These are phyloP conservation scores for Rotaria macrura DNA, from an alignment of 2,888 invertebrate species.

Conservation along the genomic window DNA sequence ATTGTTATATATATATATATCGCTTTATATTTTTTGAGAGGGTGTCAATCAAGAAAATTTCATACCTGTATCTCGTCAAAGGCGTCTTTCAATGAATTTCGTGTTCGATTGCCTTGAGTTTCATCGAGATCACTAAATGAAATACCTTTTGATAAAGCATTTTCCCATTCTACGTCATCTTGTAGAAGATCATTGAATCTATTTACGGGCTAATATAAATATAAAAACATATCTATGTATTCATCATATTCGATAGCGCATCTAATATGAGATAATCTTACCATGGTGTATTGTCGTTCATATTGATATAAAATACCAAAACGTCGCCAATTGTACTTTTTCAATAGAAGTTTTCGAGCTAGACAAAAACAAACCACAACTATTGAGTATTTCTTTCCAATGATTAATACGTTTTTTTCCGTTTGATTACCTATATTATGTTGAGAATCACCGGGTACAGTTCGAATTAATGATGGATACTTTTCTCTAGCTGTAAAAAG, in stretches of 20 bases:
- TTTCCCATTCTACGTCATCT: background rate
- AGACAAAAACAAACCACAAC: background rate
- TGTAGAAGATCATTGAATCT: conserved; percentile 5
- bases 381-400: background rate
- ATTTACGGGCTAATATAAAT: background rate
- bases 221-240: background rate
- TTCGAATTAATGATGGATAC: conserved; percentile 89
- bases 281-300: conserved; percentile 13
- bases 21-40: too few relatives aligned
- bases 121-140: conserved; percentile 1
- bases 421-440: background rate
- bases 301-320: conserved; percentile 79
- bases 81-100: background rate
- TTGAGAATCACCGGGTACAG: conserved; percentile 88
- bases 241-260: too few relatives aligned
- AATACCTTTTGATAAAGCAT: conserved; percentile 7
- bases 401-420: background rate
- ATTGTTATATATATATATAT: too few relatives aligned
- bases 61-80: conserved; percentile 1
- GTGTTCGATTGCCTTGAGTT: background rate
- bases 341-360: conserved; percentile 66
- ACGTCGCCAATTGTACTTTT: conserved; percentile 87
- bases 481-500: conserved; percentile 62
- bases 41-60: too few relatives aligned
- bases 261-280: background rate